Conservation (phyloP, 2,888 invertebrate species). For the Dermolepida albohirtum region DNA sequence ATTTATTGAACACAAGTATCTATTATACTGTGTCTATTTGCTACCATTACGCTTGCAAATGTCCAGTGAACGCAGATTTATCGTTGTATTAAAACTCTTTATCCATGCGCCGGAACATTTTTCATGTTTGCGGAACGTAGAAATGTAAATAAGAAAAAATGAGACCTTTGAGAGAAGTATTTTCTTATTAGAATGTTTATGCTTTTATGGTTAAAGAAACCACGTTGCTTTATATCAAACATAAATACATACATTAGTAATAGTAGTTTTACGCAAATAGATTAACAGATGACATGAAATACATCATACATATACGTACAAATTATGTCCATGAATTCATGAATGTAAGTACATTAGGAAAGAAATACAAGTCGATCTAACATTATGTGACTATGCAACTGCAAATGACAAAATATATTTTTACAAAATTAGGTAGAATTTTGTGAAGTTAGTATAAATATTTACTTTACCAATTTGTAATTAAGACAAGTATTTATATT, state of each 20-base stretch:
- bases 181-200: constrained; percentile 34
- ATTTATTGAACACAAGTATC: constrained; percentile 28
- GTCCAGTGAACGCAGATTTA: constrained; percentile 31
- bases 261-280: constrained; percentile 7
- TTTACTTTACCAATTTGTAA: too few relatives aligned
- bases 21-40: constrained; percentile 36
- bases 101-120: constrained; percentile 25
- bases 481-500: too few relatives aligned
- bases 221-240: constrained; percentile 16
- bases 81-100: constrained; percentile 28
- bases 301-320: too few relatives aligned
- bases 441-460: too few relatives aligned
- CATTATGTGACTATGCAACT: too few relatives aligned
- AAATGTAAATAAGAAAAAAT: constrained; percentile 5
- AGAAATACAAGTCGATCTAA: not conserved
- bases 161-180: constrained; percentile 10
- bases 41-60: constrained; percentile 38
- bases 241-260: constrained; percentile 13
- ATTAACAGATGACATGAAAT: too few relatives aligned
- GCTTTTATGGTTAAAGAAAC: constrained; percentile 2
- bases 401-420: too few relatives aligned
- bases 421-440: too few relatives aligned
- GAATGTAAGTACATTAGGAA: too few relatives aligned
- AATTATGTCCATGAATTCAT: too few relatives aligned
- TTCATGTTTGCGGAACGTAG: constrained; percentile 16